Evolutionary conservation across 2,888 invertebrate species (phyloP).

Genomic region (Lobophora halterata): DNA sequence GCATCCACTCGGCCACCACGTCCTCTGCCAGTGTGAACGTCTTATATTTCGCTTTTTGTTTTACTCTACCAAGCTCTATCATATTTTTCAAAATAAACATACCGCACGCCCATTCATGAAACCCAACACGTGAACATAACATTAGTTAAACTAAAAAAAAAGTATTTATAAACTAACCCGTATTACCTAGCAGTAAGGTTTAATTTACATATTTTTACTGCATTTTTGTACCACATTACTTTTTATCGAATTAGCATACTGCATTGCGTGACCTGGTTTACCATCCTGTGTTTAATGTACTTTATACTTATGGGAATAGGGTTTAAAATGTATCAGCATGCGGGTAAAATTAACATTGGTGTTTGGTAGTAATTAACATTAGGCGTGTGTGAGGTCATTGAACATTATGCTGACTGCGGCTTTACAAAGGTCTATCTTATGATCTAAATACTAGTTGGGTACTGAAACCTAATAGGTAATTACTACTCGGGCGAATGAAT

Average conservation of each 20-base stretch:
- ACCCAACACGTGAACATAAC: constrained; percentile 11
- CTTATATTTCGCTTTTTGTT: too few species aligned
- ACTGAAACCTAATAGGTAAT: not conserved
- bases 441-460: constrained; percentile 11
- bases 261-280: constrained; percentile 51
- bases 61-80: too few species aligned
- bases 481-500: not conserved
- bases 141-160: constrained; percentile 3
- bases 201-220: constrained; percentile 4
- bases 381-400: constrained; percentile 27
- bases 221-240: constrained; percentile 24
- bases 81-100: too few species aligned
- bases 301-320: constrained; percentile 22
- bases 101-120: constrained; percentile 3
- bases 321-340: constrained; percentile 15
- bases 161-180: constrained; percentile 2
- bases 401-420: constrained; percentile 25
- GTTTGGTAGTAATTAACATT: constrained; percentile 27
- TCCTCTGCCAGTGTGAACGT: too few species aligned
- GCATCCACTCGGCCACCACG: too few species aligned
- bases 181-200: constrained; percentile 3
- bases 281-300: constrained; percentile 13
- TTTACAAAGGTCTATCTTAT: constrained; percentile 21
- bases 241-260: constrained; percentile 61
- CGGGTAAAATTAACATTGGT: not conserved